Evolutionary conservation across 2,888 invertebrate species (phyloP).

Genomic region (Heteropelma amictum): DNA sequence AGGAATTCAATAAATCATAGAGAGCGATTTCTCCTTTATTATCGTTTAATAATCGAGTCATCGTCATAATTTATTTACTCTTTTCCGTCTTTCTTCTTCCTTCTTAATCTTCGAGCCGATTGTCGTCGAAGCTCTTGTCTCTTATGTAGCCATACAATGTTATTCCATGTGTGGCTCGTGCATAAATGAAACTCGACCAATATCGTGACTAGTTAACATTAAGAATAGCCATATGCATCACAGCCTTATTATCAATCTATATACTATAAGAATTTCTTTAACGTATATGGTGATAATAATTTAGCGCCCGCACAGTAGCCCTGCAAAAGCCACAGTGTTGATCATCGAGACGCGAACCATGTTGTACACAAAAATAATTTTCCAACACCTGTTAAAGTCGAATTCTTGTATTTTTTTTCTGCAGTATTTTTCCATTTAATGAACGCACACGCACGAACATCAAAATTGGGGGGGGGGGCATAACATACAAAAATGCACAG

Average conservation of each 20-base stretch:
- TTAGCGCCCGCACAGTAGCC: conserved; percentile 24
- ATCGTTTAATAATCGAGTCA: conserved; percentile 35
- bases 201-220: conserved; percentile 51
- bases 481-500: conserved; percentile 71
- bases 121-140: background rate
- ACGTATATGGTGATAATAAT: conserved; percentile 27
- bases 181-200: conserved; percentile 25
- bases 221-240: conserved; percentile 44
- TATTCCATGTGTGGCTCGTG: conserved; percentile 22
- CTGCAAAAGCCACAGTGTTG: conserved; percentile 25
- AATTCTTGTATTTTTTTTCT: conserved; percentile 71
- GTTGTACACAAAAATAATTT: conserved; percentile 45
- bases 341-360: conserved; percentile 23
- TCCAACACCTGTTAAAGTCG: conserved; percentile 66
- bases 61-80: conserved; percentile 32
- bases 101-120: conserved; percentile 50
- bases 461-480: background rate
- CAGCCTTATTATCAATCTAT: conserved; percentile 50
- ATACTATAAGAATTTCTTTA: conserved; percentile 43
- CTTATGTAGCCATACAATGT: background rate
- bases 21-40: conserved; percentile 44
- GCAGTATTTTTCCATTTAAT: conserved; percentile 60
- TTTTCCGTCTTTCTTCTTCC: conserved; percentile 47
- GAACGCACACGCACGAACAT: conserved; percentile 70
- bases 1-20: conserved; percentile 19